phyloP scores from a whole-genome alignment of 2,113 vertebrate species.

The Atlantisia rogersi region DNA sequence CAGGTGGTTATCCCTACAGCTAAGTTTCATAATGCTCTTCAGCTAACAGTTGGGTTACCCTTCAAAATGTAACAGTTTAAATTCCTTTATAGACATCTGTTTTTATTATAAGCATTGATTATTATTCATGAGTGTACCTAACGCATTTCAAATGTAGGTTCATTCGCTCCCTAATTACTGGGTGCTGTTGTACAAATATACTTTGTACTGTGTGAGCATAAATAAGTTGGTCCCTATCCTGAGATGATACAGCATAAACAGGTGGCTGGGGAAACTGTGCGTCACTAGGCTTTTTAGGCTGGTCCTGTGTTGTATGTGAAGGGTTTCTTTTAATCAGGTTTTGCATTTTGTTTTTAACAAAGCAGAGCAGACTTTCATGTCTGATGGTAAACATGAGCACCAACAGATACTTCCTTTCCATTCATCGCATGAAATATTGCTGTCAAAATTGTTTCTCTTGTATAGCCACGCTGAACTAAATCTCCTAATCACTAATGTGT shows the following conservation, averaged over 20 bases:
- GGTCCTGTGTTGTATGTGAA: not conserved
- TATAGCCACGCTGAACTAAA: not conserved
- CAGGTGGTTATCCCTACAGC: not conserved
- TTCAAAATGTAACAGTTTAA: slow-evolving; percentile 43
- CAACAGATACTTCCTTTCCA: not conserved
- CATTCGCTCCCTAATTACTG: slow-evolving; percentile 62
- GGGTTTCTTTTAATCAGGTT: slow-evolving; percentile 11
- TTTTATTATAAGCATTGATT: slow-evolving; percentile 45
- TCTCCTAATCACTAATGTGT: not conserved
- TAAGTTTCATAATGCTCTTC: slow-evolving; percentile 5
- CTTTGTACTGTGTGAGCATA: slow-evolving; percentile 13
- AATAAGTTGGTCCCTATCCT: slow-evolving; percentile 43
- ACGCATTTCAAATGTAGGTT: slow-evolving; percentile 33
- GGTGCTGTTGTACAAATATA: slow-evolving; percentile 58
- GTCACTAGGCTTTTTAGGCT: not conserved
- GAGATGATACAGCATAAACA: slow-evolving; percentile 7
- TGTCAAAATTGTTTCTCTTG: not conserved
- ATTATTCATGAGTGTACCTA: slow-evolving; percentile 61
- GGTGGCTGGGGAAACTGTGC: not conserved
- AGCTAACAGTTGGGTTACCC: slow-evolving; percentile 36
- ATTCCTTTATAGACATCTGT: not conserved
- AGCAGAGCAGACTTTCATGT: not conserved
- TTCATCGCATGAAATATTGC: not conserved
- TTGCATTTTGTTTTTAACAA: not conserved
- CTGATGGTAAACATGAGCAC: not conserved